Base-by-base conservation (phyloP, 2,113 vertebrate genomes). In the Oryzias javanicus region DNA sequence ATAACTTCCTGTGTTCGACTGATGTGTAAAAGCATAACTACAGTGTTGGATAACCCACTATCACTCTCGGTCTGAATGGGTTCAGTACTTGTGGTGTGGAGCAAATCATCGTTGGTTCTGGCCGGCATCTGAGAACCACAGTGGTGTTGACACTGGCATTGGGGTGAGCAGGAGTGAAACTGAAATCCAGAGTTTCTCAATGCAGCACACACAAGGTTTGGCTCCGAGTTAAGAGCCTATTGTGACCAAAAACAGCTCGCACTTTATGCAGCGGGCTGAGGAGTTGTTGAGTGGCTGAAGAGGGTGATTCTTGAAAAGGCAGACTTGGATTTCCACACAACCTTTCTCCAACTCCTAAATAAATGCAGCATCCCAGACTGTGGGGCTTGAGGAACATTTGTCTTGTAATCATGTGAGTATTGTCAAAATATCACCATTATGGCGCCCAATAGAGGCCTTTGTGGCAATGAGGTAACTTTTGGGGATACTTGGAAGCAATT, bases 61-160 rank as follows among this genome's bases (percentile, higher is more conserved):
- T 76, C 78, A 65, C 64, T 68, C 55, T 73, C 49, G 19, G 64
- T 74, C 41, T 72, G 65, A 81, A 81, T 49, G 74, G 79, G 67
- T 61, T 61, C 29, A 20, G 65, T 53, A 49, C 66, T 70, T 68
- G 64, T 55, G 80, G 81, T 67, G 63, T 20, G 56, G 61, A 70
- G 70, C 25, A 68, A 84, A 81, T 86, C 79, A 70, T 78, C 81
- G 79, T 78, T 72, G 64, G 55, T 66, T 74, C 76, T 62, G 71
- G 81, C 68, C 67, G 25, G 64, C 59, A 49, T 75, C 73, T 54
- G 52, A 81, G 67, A 79, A 76, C 79, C 80, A 71, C 79, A 82
- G 84, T 49, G 1, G 50, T 86, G 85, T 85, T 87, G 83, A 85
- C 79, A 73, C 84, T 88, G 84, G 84, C 82, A 65, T 74, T 5